phyloP scores from a whole-genome alignment of 2,113 vertebrate species.

The Pyrgilauda ruficollis region DNA sequence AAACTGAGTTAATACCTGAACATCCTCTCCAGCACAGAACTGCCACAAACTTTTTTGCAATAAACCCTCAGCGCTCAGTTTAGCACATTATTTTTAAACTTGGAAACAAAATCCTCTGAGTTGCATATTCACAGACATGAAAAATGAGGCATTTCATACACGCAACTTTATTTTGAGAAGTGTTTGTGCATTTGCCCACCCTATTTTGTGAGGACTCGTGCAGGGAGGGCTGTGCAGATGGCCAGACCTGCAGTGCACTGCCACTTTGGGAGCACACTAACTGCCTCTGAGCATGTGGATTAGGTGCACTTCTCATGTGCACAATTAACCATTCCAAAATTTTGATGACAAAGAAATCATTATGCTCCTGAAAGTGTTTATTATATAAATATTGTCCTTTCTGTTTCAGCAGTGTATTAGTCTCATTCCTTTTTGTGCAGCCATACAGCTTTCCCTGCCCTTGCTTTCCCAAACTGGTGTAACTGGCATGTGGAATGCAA shows the following conservation, averaged over 20 bases:
- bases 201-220: not conserved
- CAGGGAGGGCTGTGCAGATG: not conserved
- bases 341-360: not conserved
- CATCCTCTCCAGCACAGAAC: no score
- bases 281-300: not conserved
- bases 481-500: constrained; percentile 67
- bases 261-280: not conserved
- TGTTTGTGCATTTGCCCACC: not conserved
- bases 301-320: not conserved
- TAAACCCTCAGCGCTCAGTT: not conserved
- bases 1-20: not conserved
- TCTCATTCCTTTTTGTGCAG: not conserved
- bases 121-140: not conserved
- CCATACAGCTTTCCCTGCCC: constrained; percentile 1
- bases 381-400: constrained; percentile 48
- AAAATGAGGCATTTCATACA: not conserved
- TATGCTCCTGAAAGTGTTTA: not conserved
- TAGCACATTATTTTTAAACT: not conserved
- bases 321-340: not conserved
- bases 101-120: not conserved
- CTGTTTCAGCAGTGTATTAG: constrained; percentile 21
- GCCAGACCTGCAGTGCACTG: not conserved
- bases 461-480: constrained; percentile 36
- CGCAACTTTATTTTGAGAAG: not conserved
- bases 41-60: not conserved